Percentiles rank a stretch among this genome's conserved stretches.
phyloP scores from a whole-genome alignment of 1,140 invertebrate genomes.

The Plutomurus gul region DNA sequence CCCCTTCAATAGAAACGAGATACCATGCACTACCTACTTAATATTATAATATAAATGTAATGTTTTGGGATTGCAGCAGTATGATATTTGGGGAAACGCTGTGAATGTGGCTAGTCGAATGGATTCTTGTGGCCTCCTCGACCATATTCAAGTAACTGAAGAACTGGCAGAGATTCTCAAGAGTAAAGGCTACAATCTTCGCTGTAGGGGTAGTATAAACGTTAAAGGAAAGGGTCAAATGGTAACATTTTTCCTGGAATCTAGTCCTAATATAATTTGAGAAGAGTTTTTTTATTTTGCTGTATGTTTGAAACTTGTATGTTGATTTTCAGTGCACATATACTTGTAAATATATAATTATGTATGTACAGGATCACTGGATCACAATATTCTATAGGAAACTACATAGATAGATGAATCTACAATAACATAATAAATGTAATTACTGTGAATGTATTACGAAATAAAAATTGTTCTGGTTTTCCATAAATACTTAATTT shows the following conservation, averaged over 20 bases:
- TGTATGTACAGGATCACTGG: no score
- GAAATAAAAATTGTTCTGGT: no score
- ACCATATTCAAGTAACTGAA: conserved; percentile 84
- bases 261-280: background rate
- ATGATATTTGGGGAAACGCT: conserved; percentile 92
- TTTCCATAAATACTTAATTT: no score
- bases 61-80: no score
- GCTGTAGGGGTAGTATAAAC: conserved; percentile 79
- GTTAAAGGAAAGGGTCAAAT: conserved; percentile 94
- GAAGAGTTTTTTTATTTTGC: background rate
- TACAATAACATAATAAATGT: background rate
- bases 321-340: background rate
- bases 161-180: conserved; percentile 80
- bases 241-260: conserved; percentile 84
- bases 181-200: conserved; percentile 73
- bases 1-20: no score
- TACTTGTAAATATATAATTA: background rate
- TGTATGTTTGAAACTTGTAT: background rate
- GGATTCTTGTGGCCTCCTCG: conserved; percentile 80
- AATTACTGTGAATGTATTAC: no score
- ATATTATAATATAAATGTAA: no score
- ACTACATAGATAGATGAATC: background rate
- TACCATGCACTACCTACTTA: no score
- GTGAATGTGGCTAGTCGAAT: conserved; percentile 90
- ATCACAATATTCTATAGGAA: no score